A percentile compares a stretch with the other conserved stretches of the same genome.
phyloP scores from a whole-genome alignment of 2,797 vertebrate genomes.

The Chelon auratus region DNA sequence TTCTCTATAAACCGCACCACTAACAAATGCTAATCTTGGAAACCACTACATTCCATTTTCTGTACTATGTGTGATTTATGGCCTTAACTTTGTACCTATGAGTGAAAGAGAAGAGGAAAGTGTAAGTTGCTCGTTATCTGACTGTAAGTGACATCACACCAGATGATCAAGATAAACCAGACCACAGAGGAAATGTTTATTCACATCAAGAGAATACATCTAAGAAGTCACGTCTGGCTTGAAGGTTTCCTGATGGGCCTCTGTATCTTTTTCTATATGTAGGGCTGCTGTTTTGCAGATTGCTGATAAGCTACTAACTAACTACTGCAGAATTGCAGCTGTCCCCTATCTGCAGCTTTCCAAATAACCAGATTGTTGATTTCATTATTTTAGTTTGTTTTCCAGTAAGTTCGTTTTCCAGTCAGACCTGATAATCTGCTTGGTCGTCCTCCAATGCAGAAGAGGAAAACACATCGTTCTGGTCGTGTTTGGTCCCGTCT shows the following conservation, averaged over 20 bases:
- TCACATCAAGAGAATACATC: accelerated
- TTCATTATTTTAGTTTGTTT: too few species aligned
- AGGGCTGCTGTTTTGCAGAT: not conserved
- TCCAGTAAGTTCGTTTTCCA: too few species aligned
- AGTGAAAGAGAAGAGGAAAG: not conserved
- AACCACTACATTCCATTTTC: not conserved
- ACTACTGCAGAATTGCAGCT: too few species aligned
- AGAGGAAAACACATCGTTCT: too few species aligned
- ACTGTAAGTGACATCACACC: not conserved
- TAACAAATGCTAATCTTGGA: not conserved
- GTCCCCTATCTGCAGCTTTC: too few species aligned
- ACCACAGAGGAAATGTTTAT: slow-evolving; percentile 6
- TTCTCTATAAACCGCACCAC: not conserved
- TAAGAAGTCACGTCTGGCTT: accelerated
- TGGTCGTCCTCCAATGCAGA: too few species aligned
- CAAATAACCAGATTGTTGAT: too few species aligned
- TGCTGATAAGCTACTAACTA: too few species aligned
- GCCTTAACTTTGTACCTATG: not conserved
- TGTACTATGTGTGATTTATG: not conserved
- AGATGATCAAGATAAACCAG: too few species aligned
- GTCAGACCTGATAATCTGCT: too few species aligned
- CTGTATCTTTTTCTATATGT: accelerated
- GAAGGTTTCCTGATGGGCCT: not conserved
- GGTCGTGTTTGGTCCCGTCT: too few species aligned
- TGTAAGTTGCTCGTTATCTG: not conserved